Evolutionary conservation across 2,113 vertebrate species (phyloP), one percentile per base, ranked within the genome.

Genomic region (Hippocampus abdominalis): DNA sequence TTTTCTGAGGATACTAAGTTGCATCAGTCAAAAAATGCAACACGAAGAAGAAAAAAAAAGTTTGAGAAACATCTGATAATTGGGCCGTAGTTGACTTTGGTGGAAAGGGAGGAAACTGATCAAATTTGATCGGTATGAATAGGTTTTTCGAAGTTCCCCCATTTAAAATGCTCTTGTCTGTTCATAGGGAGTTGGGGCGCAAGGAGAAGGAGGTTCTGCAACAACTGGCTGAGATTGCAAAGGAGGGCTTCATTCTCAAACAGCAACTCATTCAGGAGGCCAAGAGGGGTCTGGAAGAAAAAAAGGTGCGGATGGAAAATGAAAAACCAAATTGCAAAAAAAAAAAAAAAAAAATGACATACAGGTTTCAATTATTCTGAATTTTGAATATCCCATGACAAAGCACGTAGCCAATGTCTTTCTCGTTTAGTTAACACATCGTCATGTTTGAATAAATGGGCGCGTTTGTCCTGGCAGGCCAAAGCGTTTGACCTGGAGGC

Each of bases 191-290:
- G 40, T 72, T 95, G 86, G 94, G 95, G 1, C 92, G 89, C 13
- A 92, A 94, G 77, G 95, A 96, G 77, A 92, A 74, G 32, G 95
- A 96, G 72, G 91, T 88, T 4, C 69, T 96, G 42, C 91, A 93
- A 84, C 92, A 94, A 83, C 85, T 94, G 88, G 94, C 94, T 0
- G 95, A 95, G 75, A 86, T 96, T 8, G 93, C 95, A 11, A 92
- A 92, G 0, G 95, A 96, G 71, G 95, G 95, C 2, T 95, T 97
- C 80, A 68, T 91, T 42, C 87, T 95, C 4, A 97, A 95, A 79
- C 91, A 94, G 61, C 86, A 93, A 56, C 93, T 96, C 3, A 95
- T 97, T 2, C 93, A 95, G 12, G 94, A 97, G 64, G 94, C 94
- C 64, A 94, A 93, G 83, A 93, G 80, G 46, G 89, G 91, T 10